Evolutionary conservation across 2,888 invertebrate species (phyloP).

Genomic region (Cryptus viduatorius): DNA sequence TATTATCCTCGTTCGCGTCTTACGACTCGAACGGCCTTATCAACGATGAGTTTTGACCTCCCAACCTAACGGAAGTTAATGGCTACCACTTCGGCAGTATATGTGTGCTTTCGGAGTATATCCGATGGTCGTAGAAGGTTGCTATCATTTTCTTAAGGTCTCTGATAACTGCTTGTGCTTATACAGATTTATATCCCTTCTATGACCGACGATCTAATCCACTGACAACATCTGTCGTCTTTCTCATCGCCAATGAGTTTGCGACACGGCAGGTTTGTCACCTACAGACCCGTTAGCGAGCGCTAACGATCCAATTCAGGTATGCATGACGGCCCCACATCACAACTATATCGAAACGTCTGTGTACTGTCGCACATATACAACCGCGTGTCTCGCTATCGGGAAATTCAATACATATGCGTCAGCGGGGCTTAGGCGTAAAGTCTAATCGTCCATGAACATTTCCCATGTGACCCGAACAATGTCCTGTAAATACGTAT

Average conservation of each 20-base stretch:
- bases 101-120: not conserved
- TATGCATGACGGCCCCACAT: not conserved
- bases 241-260: not conserved
- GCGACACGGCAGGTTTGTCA: not conserved
- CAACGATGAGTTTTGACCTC: not conserved
- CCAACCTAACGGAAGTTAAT: conserved; percentile 49
- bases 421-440: conserved; percentile 23
- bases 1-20: not conserved
- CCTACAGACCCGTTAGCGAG: not conserved
- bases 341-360: conserved; percentile 15
- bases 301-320: conserved; percentile 36
- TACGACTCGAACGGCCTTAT: conserved; percentile 25
- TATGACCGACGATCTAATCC: conserved; percentile 19
- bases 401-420: conserved; percentile 27
- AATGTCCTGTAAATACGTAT: conserved; percentile 31
- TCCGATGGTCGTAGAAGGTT: too few species aligned
- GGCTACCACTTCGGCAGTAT: conserved; percentile 21
- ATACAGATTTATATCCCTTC: conserved; percentile 8
- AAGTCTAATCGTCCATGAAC: conserved; percentile 46
- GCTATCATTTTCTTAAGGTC: not conserved
- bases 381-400: not conserved
- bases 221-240: not conserved
- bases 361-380: conserved; percentile 6
- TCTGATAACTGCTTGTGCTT: conserved; percentile 26
- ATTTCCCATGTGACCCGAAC: conserved; percentile 36